These are phyloP conservation scores for Oenanthe melanoleuca DNA, from an alignment of 2,113 vertebrate genomes.

Conservation along the genomic window DNA sequence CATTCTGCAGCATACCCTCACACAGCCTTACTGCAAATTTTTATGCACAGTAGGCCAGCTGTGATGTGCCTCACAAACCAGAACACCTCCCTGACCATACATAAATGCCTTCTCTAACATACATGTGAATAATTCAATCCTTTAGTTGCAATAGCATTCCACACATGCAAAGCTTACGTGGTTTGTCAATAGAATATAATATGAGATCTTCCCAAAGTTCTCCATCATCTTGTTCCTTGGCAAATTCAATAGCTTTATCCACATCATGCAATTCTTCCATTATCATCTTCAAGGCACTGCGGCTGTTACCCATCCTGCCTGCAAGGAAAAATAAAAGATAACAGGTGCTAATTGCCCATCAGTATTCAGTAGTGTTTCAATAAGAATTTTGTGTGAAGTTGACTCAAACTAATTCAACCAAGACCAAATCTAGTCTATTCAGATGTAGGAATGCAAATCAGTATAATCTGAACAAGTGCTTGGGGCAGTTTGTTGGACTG, in stretches of 20 bases:
- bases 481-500: not conserved
- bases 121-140: not conserved
- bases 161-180: slow-evolving; percentile 76
- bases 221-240: slow-evolving; percentile 96
- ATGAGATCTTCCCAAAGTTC: slow-evolving; percentile 99
- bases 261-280: slow-evolving; percentile 95
- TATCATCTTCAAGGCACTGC: slow-evolving; percentile 96
- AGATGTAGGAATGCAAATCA: not conserved
- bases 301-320: slow-evolving; percentile 98
- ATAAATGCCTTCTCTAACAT: not conserved
- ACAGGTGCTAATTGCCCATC: not conserved
- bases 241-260: slow-evolving; percentile 98
- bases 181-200: slow-evolving; percentile 97
- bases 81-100: not conserved
- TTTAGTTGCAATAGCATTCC: not conserved
- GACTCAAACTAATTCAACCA: not conserved
- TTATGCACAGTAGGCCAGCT: not conserved
- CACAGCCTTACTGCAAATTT: not conserved
- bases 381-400: not conserved
- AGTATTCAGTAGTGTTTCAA: not conserved
- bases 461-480: not conserved
- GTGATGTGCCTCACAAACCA: not conserved
- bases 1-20: not conserved
- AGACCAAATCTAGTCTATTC: not conserved
- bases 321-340: not conserved